Percentiles rank a stretch among this genome's conserved stretches.
These are phyloP conservation scores for Acanthosepion esculentum DNA, from an alignment of 2,888 invertebrate genomes.

Conservation along the genomic window DNA sequence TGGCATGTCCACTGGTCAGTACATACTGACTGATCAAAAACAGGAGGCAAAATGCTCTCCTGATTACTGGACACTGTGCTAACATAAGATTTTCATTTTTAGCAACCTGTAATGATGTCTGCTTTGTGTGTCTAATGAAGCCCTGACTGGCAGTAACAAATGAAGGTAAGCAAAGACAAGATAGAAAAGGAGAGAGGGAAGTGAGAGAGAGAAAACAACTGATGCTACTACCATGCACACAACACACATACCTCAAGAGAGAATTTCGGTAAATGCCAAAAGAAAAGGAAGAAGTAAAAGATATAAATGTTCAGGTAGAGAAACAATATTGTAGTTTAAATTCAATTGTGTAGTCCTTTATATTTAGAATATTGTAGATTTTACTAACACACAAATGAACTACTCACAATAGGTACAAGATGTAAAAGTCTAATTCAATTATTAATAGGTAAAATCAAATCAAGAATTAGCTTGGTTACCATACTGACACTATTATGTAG, in stretches of 20 bases:
- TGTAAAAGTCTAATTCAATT: background rate
- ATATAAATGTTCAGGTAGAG: background rate
- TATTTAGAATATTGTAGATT: background rate
- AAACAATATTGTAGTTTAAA: background rate
- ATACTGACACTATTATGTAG: background rate
- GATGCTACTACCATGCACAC: background rate
- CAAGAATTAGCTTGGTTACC: background rate
- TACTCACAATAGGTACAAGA: background rate
- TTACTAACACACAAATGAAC: background rate
- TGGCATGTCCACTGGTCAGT: background rate
- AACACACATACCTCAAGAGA: background rate
- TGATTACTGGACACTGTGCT: background rate
- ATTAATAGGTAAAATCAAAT: background rate
- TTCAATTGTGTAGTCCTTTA: background rate
- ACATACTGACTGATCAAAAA: background rate
- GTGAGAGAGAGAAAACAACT: background rate
- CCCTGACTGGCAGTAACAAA: background rate
- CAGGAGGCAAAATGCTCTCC: background rate
- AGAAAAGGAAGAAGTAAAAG: background rate
- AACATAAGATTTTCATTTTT: slow-evolving; percentile 12
- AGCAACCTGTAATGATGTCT: slow-evolving; percentile 33
- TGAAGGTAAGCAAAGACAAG: background rate
- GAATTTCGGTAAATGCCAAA: background rate
- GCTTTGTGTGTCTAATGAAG: slow-evolving; percentile 33
- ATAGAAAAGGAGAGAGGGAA: background rate